Conservation (phyloP, 37 sponge, comb jelly and placozoan genomes). For the Aphrocallistes beatrix region DNA sequence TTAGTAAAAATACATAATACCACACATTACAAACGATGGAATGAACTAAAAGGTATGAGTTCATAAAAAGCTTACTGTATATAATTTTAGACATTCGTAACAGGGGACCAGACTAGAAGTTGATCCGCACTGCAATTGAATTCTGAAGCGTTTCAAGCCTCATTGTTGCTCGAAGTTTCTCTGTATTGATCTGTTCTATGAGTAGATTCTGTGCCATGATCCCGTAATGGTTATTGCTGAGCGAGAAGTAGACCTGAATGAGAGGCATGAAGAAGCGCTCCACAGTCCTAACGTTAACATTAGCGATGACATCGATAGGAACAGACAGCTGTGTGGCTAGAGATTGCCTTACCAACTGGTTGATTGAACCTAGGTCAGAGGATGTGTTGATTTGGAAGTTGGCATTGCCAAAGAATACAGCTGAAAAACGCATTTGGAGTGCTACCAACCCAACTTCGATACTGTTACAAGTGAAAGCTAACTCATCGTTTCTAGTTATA, state of each 20-base stretch:
- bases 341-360: not conserved
- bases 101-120: no score
- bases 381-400: not conserved
- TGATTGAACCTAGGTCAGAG: not conserved
- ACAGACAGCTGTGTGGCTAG: not conserved
- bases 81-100: no score
- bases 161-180: not conserved
- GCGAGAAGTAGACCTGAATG: not conserved
- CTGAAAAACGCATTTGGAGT: not conserved
- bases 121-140: not conserved
- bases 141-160: conserved; percentile 1
- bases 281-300: not conserved
- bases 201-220: not conserved
- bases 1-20: no score
- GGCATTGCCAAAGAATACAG: not conserved
- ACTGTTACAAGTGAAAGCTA: conserved; percentile 43
- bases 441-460: not conserved
- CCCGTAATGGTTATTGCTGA: not conserved
- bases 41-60: no score
- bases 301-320: not conserved
- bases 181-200: conserved; percentile 2
- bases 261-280: conserved; percentile 8
- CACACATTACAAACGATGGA: no score
- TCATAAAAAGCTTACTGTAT: no score
- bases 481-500: conserved; percentile 32